Evolutionary conservation across 2,113 vertebrate genomes (phyloP), one percentile per base, ranked within the genome.

Genomic region (Elephantulus edwardii): DNA sequence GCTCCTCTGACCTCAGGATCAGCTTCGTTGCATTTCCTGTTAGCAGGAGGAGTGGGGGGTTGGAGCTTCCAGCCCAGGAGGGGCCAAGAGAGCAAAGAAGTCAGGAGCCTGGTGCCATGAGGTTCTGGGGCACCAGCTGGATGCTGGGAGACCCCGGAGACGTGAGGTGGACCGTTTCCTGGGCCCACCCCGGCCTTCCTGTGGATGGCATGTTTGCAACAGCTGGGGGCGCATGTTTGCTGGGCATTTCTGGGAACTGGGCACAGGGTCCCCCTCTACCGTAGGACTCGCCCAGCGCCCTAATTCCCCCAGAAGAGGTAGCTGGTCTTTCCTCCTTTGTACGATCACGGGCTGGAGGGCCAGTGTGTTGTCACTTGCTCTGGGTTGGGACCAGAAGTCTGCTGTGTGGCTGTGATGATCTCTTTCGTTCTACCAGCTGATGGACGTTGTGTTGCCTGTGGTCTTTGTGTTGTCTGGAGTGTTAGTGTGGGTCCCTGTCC

Each of bases 1-100:
- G 95, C 96, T 94, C 82, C 93, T 96, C 95, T 97, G 97, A 97
- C 96, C 96, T 82, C 46, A 28, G 95, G 95, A 93, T 46, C n/a
- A 35, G 89, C 35, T 33, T 48, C 0, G 46, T 80, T n/a, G 44
- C 81, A 38, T 60, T 95, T 95, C 93, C 92, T 91, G 86, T 72
- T n/a, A 68, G 84, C 89, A 17, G 46, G 64, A 84, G 40, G 8
- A n/a, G n/a, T 19, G 62, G 66, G 13, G 6, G 11, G 16, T 30
- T 2, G 16, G 40, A 0, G 10, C 40, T 42, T 84, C 92, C 93
- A 90, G 75, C 40, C 14, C 50, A 54, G 30, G 2, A 7, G 60
- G 81, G 74, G 30, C 30, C 79, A 38, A 74, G 91, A 60, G 68
- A 52, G 89, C 58, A 82, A 88, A 90, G 72, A 76, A 86, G 17